phyloP scores from a whole-genome alignment of 2,888 invertebrate species.

The Holacanthella duospinosa region DNA sequence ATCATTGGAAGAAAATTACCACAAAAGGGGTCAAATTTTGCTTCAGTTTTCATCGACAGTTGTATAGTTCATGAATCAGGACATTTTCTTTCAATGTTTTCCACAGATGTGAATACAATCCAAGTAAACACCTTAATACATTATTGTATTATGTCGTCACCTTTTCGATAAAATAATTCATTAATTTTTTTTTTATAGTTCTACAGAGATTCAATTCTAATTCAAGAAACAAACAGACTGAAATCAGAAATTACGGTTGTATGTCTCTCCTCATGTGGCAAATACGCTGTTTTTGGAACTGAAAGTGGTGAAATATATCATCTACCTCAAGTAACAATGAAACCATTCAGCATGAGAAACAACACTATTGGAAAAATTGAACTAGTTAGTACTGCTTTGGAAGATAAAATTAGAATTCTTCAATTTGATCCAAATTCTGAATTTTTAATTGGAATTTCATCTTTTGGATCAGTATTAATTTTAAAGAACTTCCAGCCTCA shows the following conservation, averaged over 20 bases:
- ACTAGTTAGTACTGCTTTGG: background rate
- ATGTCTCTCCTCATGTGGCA: constrained; percentile 13
- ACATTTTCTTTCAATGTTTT: constrained; percentile 27
- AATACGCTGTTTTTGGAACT: constrained; percentile 18
- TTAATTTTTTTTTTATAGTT: constrained; percentile 15
- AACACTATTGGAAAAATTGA: background rate
- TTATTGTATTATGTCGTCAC: background rate
- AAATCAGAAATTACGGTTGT: constrained; percentile 18
- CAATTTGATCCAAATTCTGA: background rate
- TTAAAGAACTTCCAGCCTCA: background rate
- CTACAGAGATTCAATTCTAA: constrained; percentile 22
- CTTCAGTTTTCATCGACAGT: constrained; percentile 18
- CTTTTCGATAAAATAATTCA: background rate
- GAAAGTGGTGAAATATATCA: constrained; percentile 17
- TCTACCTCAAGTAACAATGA: no score
- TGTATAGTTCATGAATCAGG: constrained; percentile 9
- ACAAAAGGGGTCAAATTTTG: constrained; percentile 20
- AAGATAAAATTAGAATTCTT: background rate
- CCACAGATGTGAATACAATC: constrained; percentile 27
- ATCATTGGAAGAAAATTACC: constrained; percentile 26
- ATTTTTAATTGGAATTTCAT: background rate
- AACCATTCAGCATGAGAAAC: background rate
- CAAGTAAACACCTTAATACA: constrained; percentile 25
- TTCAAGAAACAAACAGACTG: constrained; percentile 18
- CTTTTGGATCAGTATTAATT: background rate